Conservation (phyloP, 2,113 vertebrate genomes). For the Pachyramphus minor region DNA sequence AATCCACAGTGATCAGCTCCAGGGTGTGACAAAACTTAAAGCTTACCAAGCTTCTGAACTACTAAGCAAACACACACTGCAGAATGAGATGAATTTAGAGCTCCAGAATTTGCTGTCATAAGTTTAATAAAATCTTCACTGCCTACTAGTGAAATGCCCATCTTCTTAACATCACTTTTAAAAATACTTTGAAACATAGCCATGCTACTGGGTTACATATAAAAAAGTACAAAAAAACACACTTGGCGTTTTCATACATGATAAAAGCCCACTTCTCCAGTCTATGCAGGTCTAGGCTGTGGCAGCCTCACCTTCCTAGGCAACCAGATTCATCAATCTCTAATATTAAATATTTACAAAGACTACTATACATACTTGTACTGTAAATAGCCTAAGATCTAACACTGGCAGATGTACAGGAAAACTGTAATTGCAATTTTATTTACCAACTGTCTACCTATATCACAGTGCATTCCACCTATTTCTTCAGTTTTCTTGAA, state of each 20-base stretch:
- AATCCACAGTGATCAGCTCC: slow-evolving; percentile 40
- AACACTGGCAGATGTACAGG: neutral
- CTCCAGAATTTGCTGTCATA: slow-evolving; percentile 48
- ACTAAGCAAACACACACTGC: slow-evolving; percentile 80
- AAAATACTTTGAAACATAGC: neutral
- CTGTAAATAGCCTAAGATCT: neutral
- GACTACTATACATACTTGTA: neutral
- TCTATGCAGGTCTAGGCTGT: neutral
- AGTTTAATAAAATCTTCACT: slow-evolving; percentile 68
- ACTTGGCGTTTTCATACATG: neutral
- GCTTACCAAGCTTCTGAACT: slow-evolving; percentile 60
- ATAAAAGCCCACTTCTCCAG: neutral
- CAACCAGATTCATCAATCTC: neutral
- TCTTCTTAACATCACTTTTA: neutral
- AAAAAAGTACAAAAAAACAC: neutral
- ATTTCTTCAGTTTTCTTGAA: neutral
- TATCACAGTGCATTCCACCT: neutral
- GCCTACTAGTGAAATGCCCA: slow-evolving; percentile 45
- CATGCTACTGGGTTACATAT: neutral
- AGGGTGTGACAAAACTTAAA: slow-evolving; percentile 46
- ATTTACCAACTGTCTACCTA: neutral
- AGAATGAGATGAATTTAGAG: slow-evolving; percentile 55
- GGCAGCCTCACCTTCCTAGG: neutral
- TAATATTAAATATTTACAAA: neutral
- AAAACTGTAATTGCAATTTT: neutral